Evolutionary conservation across 2,797 vertebrate species (phyloP).

Genomic region (Lepilemur ruficaudatus): DNA sequence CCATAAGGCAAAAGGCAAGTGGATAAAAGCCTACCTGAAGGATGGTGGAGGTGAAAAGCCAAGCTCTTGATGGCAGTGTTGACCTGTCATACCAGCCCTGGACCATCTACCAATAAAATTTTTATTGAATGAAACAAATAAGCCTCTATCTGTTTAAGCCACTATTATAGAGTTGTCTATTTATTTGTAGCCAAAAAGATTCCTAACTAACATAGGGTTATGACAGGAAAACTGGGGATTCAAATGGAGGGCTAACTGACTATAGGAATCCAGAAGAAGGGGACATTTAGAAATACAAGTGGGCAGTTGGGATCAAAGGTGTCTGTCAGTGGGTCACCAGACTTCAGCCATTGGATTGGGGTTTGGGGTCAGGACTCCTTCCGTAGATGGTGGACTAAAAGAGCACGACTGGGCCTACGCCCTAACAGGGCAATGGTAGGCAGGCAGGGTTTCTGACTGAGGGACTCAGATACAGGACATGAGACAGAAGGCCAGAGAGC

Average conservation of each 20-base stretch:
- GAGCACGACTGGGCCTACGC: background rate
- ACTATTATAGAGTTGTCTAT: background rate
- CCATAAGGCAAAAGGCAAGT: slow-evolving; percentile 21
- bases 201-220: background rate
- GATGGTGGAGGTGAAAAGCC: background rate
- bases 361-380: background rate
- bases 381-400: background rate
- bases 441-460: background rate
- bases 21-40: slow-evolving; percentile 29
- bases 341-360: background rate
- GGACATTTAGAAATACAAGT: background rate
- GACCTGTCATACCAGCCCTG: background rate
- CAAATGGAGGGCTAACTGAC: slow-evolving; percentile 6
- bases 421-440: background rate
- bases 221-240: background rate
- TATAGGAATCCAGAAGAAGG: slow-evolving; percentile 4
- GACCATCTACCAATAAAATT: background rate
- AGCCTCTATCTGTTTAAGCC: slow-evolving; percentile 30
- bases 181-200: background rate
- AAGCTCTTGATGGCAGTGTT: background rate
- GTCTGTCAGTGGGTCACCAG: background rate
- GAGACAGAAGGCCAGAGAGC: background rate
- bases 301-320: background rate
- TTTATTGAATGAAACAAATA: slow-evolving; percentile 49
- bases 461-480: background rate